Evolutionary conservation across 2,113 vertebrate genomes (phyloP), one percentile per base, ranked within the genome.

Genomic region (Carlito syrichta): DNA sequence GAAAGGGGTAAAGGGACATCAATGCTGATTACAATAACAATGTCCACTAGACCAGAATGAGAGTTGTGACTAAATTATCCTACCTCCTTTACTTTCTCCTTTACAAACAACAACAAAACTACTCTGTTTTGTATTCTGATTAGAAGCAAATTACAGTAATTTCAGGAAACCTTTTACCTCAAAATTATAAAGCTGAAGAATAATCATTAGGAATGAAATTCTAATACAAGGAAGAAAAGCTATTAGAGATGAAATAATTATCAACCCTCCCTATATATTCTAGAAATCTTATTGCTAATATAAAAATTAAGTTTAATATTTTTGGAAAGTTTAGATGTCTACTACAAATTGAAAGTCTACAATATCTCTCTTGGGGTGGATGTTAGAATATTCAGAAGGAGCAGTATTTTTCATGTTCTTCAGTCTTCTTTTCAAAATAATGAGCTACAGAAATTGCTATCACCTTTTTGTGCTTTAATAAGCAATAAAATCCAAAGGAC

Each of bases 401-500:
- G 62, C 1, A 88, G 76, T 86, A 86, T 25, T 95, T 94, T 95
- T 43, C 77, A 25, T 84, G 56, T 60, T 76, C 50, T 86, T 89
- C 62, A 52, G 56, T 40, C 83, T 62, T 95, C 35, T 71, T 96
- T 52, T 52, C 25, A 91, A 94, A 94, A 97, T 87, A 96, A 97
- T 86, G 78, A 97, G 92, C 50, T 95, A 43, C 19, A 81, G 5
- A 81, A 86, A 95, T 95, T 71, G 52, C 1, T 22, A 71, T 45
- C 20, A 12, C 48, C 23, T 90, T 56, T 8, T 68, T 62, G 63
- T 56, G 69, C 30, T 95, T 98, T 97, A 97, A 97, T 85, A 97
- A 32, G 17, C 43, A 91, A 35, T 56, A 97, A 97, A 45, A 94
- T 73, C 22, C 56, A 91, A 97, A 96, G 88, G 63, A 35, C 81